Base-by-base conservation (phyloP, 2,113 vertebrate genomes). In the Phrynosoma platyrhinos region DNA sequence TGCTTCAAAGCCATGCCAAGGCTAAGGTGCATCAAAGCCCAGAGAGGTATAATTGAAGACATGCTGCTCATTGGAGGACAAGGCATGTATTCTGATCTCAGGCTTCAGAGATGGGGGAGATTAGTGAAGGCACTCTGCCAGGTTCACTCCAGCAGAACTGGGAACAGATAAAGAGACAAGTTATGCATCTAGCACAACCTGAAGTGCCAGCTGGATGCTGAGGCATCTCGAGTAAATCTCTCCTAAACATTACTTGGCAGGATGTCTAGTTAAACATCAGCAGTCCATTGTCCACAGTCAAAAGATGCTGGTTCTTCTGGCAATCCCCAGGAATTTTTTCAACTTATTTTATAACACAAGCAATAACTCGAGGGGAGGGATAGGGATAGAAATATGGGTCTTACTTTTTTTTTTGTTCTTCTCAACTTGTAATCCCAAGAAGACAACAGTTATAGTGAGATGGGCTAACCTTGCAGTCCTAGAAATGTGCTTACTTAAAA, bases 31-130 rank as follows among this genome's bases (percentile, higher is more conserved):
- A 87, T 87, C 80, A 87, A 90, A 79, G 75, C 80, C 36, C 40
- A 23, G 32, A 32, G 75, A 90, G 20, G 84, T 72, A 58, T 58
- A 82, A 87, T 64, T 87, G 74, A 83, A 90, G 64, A 64, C 66
- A 72, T 52, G 78, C 84, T 87, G 64, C 71, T 87, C 68, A 14
- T 55, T 14, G 30, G 79, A 79, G 85, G 80, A 83, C 66, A 74
- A 62, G 32, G 64, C 30, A 32, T 58, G 79, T 52, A 27, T 78
- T 86, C 89, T 83, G 84, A 90, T 47, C 74, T 72, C 55, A 64
- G 9, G 80, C 47, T 86, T 83, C 66, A 36, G 80, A 83, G 74
- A 83, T 47, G 62, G 62, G 42, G 36, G 52, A 47, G 80, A 36
- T 79, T 79, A 62, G 21, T 14, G 36, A 78, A 66, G 79, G 62